Percentiles rank a stretch among this genome's conserved stretches.
Conservation (phyloP, 2,797 vertebrate species). For the Decapterus maruadsi region DNA sequence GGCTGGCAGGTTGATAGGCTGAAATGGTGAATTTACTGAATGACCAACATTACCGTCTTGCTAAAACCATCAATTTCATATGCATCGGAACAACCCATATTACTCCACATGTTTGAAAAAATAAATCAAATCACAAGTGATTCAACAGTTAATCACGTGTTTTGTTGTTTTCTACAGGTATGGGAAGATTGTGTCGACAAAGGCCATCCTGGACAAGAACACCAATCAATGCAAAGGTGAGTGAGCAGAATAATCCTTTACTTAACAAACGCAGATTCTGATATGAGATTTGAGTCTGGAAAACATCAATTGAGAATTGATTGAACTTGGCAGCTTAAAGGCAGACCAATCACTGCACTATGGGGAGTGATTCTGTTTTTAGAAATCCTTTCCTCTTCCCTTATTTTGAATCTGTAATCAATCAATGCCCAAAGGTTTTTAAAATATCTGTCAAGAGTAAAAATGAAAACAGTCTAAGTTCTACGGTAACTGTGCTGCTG, state of each 20-base stretch:
- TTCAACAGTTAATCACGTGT: slow-evolving; percentile 27
- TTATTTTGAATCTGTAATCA: slow-evolving; percentile 35
- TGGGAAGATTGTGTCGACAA: slow-evolving; percentile 99
- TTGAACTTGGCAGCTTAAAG: slow-evolving; percentile 42
- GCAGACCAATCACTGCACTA: slow-evolving; percentile 27
- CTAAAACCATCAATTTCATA: not conserved
- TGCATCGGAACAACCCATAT: not conserved
- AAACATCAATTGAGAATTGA: slow-evolving; percentile 39
- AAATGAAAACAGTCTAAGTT: slow-evolving; percentile 22
- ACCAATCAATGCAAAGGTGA: slow-evolving; percentile 99
- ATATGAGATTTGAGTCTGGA: slow-evolving; percentile 26
- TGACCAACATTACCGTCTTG: not conserved
- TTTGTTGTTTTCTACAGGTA: slow-evolving; percentile 86
- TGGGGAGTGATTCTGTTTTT: slow-evolving; percentile 32
- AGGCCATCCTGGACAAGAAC: slow-evolving; percentile 99
- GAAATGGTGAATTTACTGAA: not conserved
- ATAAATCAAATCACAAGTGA: too few species aligned
- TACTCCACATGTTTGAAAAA: slow-evolving; percentile 12
- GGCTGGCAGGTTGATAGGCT: too few species aligned
- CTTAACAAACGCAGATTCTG: slow-evolving; percentile 23
- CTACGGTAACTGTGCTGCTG: not conserved
- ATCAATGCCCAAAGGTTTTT: slow-evolving; percentile 34
- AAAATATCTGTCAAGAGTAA: slow-evolving; percentile 22
- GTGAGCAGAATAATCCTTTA: slow-evolving; percentile 38
- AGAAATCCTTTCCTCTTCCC: slow-evolving; percentile 20